Conservation (phyloP, 2,797 vertebrate species). For the Sebastolobus altivelis region DNA sequence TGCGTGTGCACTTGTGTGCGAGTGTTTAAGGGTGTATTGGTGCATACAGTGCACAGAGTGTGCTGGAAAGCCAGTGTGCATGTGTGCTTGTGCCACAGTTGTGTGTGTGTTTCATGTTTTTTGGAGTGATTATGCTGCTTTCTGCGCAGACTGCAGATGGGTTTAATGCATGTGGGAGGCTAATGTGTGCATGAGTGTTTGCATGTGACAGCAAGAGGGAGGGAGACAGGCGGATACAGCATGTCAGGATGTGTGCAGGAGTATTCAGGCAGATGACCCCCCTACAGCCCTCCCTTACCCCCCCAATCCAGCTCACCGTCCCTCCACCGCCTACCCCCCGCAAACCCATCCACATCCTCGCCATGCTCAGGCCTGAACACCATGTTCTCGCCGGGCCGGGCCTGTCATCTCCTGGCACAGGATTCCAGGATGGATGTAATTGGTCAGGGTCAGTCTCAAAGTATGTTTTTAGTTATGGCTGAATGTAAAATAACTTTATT, state of each 20-base stretch:
- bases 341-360: slow-evolving; percentile 25
- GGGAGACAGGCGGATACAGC: slow-evolving; percentile 58
- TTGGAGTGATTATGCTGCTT: slow-evolving; percentile 53
- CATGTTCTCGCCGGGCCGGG: slow-evolving; percentile 65
- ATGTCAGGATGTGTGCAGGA: slow-evolving; percentile 60
- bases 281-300: slow-evolving; percentile 6
- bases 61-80: slow-evolving; percentile 39
- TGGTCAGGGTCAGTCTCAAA: slow-evolving; percentile 59
- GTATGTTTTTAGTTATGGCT: slow-evolving; percentile 8
- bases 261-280: slow-evolving; percentile 62
- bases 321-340: slow-evolving; percentile 1
- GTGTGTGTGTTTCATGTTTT: slow-evolving; percentile 54
- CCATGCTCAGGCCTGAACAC: slow-evolving; percentile 51
- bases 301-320: neutral
- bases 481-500: slow-evolving; percentile 10
- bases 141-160: slow-evolving; percentile 55
- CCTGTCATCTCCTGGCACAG: slow-evolving; percentile 79
- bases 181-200: slow-evolving; percentile 54
- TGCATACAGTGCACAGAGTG: slow-evolving; percentile 45
- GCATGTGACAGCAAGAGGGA: slow-evolving; percentile 60
- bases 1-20: slow-evolving; percentile 54
- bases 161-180: slow-evolving; percentile 59
- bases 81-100: slow-evolving; percentile 44
- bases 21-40: slow-evolving; percentile 58
- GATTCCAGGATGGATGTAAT: slow-evolving; percentile 60